Conservation (phyloP, 2,888 invertebrate genomes). For the Boloria euphrosyne region DNA sequence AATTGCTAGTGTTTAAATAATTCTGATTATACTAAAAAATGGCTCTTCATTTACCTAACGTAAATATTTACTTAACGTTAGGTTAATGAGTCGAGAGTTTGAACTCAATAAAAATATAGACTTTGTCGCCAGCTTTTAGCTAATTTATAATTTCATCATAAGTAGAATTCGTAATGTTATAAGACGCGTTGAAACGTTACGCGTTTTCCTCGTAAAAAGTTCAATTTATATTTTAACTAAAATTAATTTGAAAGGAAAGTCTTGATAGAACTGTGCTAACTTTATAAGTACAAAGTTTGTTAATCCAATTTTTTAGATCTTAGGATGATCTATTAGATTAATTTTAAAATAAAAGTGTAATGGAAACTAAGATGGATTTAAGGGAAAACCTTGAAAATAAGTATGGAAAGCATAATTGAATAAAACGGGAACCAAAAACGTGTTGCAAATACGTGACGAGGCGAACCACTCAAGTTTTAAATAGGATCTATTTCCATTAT, state of each 20-base stretch:
- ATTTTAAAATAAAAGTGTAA: slow-evolving; percentile 4
- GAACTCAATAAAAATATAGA: too few relatives aligned
- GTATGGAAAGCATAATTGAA: slow-evolving; percentile 16
- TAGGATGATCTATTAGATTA: neutral
- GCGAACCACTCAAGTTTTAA: slow-evolving; percentile 40
- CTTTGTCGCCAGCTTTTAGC: too few relatives aligned
- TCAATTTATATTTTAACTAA: neutral
- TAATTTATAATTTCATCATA: too few relatives aligned
- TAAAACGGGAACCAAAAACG: slow-evolving; percentile 22
- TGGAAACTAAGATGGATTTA: neutral
- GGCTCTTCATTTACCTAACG: too few relatives aligned
- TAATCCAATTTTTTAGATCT: slow-evolving; percentile 12
- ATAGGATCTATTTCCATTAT: slow-evolving; percentile 40
- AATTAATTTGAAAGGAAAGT: slow-evolving; percentile 7
- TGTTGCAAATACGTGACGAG: slow-evolving; percentile 32
- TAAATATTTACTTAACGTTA: too few relatives aligned
- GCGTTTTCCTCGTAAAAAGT: neutral
- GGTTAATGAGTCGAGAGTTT: too few relatives aligned
- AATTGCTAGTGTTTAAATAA: too few relatives aligned
- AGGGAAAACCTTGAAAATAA: slow-evolving; percentile 2
- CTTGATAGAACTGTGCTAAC: neutral
- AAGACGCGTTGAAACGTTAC: too few relatives aligned
- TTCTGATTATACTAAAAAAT: too few relatives aligned
- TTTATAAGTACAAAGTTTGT: slow-evolving; percentile 12
- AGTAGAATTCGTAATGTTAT: too few relatives aligned